Conservation (phyloP, 2,888 invertebrate species). For the Zhengitettix transpicula region DNA sequence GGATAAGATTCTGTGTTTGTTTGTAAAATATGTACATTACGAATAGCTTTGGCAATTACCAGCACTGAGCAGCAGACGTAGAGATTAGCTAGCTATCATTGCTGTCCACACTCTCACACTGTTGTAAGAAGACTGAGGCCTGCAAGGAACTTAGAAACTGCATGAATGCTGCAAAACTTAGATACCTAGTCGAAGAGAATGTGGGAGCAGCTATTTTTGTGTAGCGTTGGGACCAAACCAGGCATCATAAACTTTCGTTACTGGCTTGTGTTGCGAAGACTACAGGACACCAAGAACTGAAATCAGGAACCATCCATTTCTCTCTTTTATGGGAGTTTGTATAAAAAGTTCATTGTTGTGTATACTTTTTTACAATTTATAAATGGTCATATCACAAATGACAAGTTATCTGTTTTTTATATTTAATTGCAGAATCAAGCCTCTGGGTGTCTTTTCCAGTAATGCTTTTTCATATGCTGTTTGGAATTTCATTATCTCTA, state of each 20-base stretch:
- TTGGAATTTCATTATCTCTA: constrained; percentile 1
- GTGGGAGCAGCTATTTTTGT: constrained; percentile 1
- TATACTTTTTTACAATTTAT: constrained; percentile 4
- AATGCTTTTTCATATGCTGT: constrained; percentile 3
- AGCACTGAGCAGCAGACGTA: constrained; percentile 2
- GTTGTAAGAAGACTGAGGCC: neutral
- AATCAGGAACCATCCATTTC: neutral
- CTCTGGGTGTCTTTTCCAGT: constrained; percentile 5
- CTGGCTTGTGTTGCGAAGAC: constrained; percentile 3
- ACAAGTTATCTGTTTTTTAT: neutral
- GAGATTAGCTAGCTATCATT: neutral
- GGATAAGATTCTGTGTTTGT: constrained; percentile 1
- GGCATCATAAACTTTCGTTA: constrained; percentile 1
- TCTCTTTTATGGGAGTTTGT: neutral
- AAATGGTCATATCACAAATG: neutral
- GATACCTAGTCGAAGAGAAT: neutral
- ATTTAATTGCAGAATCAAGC: neutral
- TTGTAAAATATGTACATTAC: constrained; percentile 7
- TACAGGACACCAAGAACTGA: neutral
- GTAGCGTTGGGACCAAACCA: constrained; percentile 8
- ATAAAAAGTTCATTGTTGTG: constrained; percentile 6
- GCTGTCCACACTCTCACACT: neutral
- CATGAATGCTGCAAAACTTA: neutral
- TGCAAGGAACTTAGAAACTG: neutral
- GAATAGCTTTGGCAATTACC: neutral